Percentiles rank a stretch among this genome's conserved stretches.
phyloP scores from a whole-genome alignment of 1,140 invertebrate species.

The Trichoplusia ni region DNA sequence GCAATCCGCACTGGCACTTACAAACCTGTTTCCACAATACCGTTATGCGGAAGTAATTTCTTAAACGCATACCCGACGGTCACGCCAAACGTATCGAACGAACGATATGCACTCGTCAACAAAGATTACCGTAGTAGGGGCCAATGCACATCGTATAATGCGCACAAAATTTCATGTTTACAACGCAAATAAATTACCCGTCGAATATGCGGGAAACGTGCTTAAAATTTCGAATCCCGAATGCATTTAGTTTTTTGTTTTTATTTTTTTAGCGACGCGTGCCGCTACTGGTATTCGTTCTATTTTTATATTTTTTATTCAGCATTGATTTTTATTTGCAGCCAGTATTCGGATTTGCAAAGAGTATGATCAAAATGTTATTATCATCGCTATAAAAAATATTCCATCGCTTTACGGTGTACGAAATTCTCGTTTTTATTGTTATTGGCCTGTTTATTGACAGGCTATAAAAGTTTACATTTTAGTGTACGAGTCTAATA shows the following conservation, averaged over 20 bases:
- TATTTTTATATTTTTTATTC: background rate
- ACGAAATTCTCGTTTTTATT: too few species aligned
- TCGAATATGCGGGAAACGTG: background rate
- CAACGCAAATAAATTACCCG: background rate
- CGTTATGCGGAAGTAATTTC: conserved; percentile 71
- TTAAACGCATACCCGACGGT: conserved; percentile 65
- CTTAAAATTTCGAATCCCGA: background rate
- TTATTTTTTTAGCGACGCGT: background rate
- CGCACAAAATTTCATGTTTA: background rate
- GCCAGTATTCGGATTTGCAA: background rate
- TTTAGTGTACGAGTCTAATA: too few species aligned
- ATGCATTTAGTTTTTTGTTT: too few species aligned
- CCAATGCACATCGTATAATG: background rate
- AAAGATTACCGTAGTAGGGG: background rate
- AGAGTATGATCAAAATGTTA: too few species aligned
- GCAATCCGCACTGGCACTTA: conserved; percentile 51
- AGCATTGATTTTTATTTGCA: background rate
- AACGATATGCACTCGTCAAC: conserved; percentile 51
- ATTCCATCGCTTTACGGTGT: too few species aligned
- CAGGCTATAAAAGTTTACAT: too few species aligned
- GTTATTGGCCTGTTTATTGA: too few species aligned
- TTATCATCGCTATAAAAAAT: too few species aligned
- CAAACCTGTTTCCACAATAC: conserved; percentile 70
- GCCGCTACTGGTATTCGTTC: background rate
- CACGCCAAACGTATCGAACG: conserved; percentile 56